phyloP scores from a whole-genome alignment of 2,113 vertebrate species.

The Saccopteryx leptura region DNA sequence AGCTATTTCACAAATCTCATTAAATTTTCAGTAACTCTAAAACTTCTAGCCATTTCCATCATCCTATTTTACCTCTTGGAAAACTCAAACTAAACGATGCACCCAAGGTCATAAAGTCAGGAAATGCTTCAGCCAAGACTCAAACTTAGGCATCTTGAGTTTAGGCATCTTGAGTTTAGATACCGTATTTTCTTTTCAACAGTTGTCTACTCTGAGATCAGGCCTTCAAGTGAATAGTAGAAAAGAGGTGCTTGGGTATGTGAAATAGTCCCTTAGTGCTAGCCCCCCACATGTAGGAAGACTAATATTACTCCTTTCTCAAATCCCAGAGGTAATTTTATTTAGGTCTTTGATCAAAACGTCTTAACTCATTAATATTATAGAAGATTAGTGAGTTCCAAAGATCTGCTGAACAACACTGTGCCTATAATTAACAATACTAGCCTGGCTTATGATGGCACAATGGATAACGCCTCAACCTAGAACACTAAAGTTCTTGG shows the following conservation, averaged over 20 bases:
- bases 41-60: neutral
- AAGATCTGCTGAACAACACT: neutral
- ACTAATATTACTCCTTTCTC: neutral
- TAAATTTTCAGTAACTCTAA: conserved; percentile 39
- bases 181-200: neutral
- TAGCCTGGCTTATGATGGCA: no score
- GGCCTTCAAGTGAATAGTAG: neutral
- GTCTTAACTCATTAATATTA: conserved; percentile 94
- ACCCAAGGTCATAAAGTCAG: neutral
- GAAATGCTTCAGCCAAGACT: conserved; percentile 13
- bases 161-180: conserved; percentile 38
- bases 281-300: neutral
- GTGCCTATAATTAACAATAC: neutral
- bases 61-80: conserved; percentile 2
- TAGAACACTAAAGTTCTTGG: no score
- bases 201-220: neutral
- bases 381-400: neutral
- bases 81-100: neutral
- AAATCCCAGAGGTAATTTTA: conserved; percentile 54
- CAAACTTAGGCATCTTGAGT: conserved; percentile 19
- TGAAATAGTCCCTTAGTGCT: neutral
- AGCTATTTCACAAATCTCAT: conserved; percentile 28
- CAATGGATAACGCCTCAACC: no score
- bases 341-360: conserved; percentile 12
- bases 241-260: neutral